These are phyloP conservation scores for Sinohyriopsis cumingii DNA, from an alignment of 2,888 invertebrate species.

Conservation along the genomic window DNA sequence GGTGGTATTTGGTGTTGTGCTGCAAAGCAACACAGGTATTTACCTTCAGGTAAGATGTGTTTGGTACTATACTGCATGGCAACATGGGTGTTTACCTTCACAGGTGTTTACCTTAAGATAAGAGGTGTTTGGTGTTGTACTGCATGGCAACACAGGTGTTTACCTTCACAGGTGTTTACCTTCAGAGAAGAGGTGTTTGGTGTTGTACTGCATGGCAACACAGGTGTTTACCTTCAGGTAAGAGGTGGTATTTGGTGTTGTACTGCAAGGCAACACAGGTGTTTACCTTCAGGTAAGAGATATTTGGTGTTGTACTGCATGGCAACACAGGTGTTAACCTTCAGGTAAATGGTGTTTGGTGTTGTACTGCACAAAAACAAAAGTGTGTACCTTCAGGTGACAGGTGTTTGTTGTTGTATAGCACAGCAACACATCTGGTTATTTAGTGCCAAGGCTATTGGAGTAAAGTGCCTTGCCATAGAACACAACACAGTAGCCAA, in stretches of 20 bases:
- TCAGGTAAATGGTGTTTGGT: neutral
- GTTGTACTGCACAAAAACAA: neutral
- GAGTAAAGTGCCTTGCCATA: slow-evolving; percentile 71
- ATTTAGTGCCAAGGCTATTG: too few relatives aligned
- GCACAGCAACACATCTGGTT: neutral
- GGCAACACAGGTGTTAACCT: neutral
- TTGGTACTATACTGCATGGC: too few relatives aligned
- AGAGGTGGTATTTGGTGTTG: neutral
- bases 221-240: slow-evolving; percentile 83
- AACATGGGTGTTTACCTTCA: too few relatives aligned
- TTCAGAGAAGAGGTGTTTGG: neutral
- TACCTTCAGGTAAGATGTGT: neutral
- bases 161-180: neutral
- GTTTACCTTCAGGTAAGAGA: neutral
- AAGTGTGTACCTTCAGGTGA: slow-evolving; percentile 83
- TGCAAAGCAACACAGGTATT: neutral
- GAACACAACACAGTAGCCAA: too few relatives aligned
- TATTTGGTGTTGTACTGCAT: neutral
- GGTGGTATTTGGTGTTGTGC: neutral
- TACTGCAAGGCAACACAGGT: neutral
- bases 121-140: neutral
- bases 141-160: neutral
- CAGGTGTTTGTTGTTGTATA: neutral
- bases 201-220: neutral
- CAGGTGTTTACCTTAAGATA: slow-evolving; percentile 87